Evolutionary conservation across 2,797 vertebrate genomes (phyloP).

Genomic region (Heteromormyrus szaboi): DNA sequence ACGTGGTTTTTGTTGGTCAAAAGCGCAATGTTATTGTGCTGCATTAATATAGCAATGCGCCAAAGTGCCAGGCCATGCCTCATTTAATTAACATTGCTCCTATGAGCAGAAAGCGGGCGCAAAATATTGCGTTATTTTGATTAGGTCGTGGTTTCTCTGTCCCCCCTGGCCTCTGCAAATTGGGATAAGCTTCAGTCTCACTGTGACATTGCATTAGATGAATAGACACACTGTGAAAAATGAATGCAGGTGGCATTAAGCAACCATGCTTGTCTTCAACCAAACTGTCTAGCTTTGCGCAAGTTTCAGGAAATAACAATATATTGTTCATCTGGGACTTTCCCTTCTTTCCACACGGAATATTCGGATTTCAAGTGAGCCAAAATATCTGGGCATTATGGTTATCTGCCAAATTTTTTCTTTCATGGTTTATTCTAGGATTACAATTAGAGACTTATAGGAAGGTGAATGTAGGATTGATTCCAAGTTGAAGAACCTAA

Average conservation of each 20-base stretch:
- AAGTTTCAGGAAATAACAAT: not conserved
- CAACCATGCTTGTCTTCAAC: not conserved
- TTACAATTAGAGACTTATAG: not conserved
- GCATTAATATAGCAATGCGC: no score
- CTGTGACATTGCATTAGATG: not conserved
- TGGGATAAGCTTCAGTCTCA: not conserved
- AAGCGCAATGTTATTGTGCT: no score
- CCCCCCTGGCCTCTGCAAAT: not conserved
- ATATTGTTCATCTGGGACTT: not conserved
- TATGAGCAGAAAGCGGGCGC: no score
- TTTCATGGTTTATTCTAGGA: not conserved
- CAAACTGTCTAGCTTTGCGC: not conserved
- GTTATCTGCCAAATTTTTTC: not conserved
- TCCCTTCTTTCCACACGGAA: not conserved
- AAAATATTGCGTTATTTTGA: no score
- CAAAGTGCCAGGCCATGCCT: no score
- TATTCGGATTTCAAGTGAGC: not conserved
- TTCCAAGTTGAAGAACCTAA: not conserved
- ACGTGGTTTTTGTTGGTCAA: no score
- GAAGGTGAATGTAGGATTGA: not conserved
- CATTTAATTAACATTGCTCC: no score
- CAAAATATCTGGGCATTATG: not conserved
- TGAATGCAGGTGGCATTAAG: not conserved
- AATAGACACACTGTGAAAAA: not conserved
- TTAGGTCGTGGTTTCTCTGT: not conserved